Conservation (phyloP, 2,888 invertebrate species). For the Lasioglossum figueresi region DNA sequence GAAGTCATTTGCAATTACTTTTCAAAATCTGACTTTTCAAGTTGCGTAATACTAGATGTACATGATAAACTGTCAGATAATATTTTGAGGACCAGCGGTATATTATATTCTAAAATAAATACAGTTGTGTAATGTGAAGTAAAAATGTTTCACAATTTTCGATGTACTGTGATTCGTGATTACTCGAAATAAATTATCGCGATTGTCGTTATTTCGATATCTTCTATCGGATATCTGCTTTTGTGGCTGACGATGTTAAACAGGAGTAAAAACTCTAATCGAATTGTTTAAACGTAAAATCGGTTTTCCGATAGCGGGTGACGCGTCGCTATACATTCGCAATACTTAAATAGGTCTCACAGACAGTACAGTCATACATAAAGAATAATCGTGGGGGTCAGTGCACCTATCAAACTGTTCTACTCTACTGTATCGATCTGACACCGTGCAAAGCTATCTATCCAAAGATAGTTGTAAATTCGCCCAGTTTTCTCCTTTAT, state of each 20-base stretch:
- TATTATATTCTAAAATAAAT: not conserved
- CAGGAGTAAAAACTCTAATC: not conserved
- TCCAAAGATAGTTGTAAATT: slow-evolving; percentile 47
- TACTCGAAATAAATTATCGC: not conserved
- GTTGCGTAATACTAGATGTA: not conserved
- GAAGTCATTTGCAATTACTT: not conserved
- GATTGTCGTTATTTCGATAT: too few relatives aligned
- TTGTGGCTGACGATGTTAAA: not conserved
- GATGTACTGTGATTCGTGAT: not conserved
- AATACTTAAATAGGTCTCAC: not conserved
- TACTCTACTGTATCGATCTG: slow-evolving; percentile 59
- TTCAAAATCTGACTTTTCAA: not conserved
- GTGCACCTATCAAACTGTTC: slow-evolving; percentile 55
- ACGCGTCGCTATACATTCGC: not conserved
- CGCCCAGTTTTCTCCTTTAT: not conserved
- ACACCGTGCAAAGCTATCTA: slow-evolving; percentile 36
- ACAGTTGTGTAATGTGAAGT: not conserved
- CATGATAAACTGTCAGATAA: not conserved
- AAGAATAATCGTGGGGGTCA: slow-evolving; percentile 51
- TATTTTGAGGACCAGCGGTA: not conserved
- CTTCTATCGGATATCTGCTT: not conserved
- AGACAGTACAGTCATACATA: slow-evolving; percentile 36
- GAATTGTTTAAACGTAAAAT: not conserved
- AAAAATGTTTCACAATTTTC: not conserved
- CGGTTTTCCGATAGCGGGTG: not conserved